These are phyloP conservation scores for Eretmocerus hayati DNA, from an alignment of 2,888 invertebrate species.

Conservation along the genomic window DNA sequence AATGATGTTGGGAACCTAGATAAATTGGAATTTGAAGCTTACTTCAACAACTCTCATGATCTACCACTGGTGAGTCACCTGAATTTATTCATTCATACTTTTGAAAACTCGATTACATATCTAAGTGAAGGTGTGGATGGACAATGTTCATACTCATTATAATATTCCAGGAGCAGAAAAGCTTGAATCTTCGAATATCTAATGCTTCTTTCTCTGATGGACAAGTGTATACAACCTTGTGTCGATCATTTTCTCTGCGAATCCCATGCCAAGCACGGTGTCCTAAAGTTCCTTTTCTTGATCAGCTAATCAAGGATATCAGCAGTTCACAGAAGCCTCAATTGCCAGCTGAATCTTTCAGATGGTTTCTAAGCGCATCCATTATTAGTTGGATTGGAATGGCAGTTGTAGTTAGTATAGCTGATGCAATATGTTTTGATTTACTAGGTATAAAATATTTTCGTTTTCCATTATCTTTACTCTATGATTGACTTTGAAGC, in stretches of 20 bases:
- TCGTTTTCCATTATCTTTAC: slow-evolving; percentile 6
- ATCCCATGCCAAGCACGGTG: slow-evolving; percentile 45
- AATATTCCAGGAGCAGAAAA: neutral
- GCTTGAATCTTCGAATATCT: slow-evolving; percentile 31
- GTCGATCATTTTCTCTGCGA: slow-evolving; percentile 1
- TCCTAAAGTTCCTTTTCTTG: slow-evolving; percentile 35
- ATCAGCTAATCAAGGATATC: slow-evolving; percentile 30
- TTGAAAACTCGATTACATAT: no score
- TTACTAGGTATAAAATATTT: slow-evolving; percentile 57
- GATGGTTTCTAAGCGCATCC: slow-evolving; percentile 70
- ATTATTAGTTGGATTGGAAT: slow-evolving; percentile 77
- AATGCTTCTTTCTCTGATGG: slow-evolving; percentile 41
- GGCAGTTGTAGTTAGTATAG: slow-evolving; percentile 79
- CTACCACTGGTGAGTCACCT: slow-evolving; percentile 9
- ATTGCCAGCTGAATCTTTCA: slow-evolving; percentile 58
- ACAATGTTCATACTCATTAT: neutral
- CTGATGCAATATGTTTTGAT: slow-evolving; percentile 84
- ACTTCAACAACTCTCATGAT: slow-evolving; percentile 14
- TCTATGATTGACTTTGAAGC: neutral
- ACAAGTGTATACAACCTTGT: slow-evolving; percentile 4
- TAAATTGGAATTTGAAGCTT: slow-evolving; percentile 18
- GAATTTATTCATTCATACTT: neutral
- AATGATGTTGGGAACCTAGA: slow-evolving; percentile 5
- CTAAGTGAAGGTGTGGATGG: no score
- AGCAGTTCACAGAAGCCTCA: slow-evolving; percentile 12